Conservation (phyloP, 1,140 invertebrate species). For the Drosophila ananassae region DNA sequence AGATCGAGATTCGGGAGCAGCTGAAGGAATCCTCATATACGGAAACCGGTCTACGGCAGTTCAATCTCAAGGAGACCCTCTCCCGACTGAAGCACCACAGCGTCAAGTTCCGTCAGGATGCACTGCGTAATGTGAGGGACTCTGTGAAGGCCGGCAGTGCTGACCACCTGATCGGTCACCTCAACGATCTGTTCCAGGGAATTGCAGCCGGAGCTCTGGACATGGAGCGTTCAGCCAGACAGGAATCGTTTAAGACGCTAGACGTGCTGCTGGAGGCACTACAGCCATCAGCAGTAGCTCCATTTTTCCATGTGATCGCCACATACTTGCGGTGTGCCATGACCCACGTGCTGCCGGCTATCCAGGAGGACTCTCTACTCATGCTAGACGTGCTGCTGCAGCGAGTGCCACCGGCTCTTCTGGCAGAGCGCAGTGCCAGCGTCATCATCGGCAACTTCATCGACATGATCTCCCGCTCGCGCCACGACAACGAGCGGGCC, state of each 20-base stretch:
- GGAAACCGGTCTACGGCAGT: conserved; percentile 87
- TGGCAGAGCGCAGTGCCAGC: conserved; percentile 86
- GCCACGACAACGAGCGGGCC: conserved; percentile 86
- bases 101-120: conserved; percentile 88
- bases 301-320: conserved; percentile 90
- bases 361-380: conserved; percentile 92
- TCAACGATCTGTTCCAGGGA: conserved; percentile 88
- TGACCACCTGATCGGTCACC: conserved; percentile 84
- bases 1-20: conserved; percentile 92
- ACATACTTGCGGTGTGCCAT: conserved; percentile 93
- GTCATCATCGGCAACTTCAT: conserved; percentile 91
- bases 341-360: conserved; percentile 91
- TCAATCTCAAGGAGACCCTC: conserved; percentile 91
- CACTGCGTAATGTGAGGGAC: conserved; percentile 89
- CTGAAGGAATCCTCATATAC: conserved; percentile 87
- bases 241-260: conserved; percentile 88
- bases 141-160: conserved; percentile 86
- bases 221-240: conserved; percentile 88
- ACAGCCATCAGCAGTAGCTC: conserved; percentile 84
- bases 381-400: conserved; percentile 90
- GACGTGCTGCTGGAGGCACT: conserved; percentile 87
- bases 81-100: conserved; percentile 92
- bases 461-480: conserved; percentile 90
- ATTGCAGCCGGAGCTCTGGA: conserved; percentile 89
- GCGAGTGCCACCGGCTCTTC: conserved; percentile 85